Base-by-base conservation (phyloP, 2,797 vertebrate genomes). In the Gymnothorax javanicus region DNA sequence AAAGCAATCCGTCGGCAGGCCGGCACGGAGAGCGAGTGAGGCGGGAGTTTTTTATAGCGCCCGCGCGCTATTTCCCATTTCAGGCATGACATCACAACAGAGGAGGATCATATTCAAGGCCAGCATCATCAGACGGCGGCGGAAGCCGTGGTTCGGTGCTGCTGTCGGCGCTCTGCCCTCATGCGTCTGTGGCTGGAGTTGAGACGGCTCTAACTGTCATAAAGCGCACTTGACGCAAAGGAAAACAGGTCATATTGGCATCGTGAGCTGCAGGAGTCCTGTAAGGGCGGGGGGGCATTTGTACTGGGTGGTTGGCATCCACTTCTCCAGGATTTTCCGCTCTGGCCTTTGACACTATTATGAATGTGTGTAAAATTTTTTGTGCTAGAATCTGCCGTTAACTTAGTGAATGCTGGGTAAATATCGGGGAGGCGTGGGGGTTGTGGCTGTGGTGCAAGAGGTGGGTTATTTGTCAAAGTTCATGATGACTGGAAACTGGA, bases 21-120 rank as follows among this genome's bases (percentile, higher is more conserved):
- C 94, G 90, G 90, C 93, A 94, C 94, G 91, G 94, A 91, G 91
- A 79, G 69, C 7, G 57, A 59, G 58, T 9, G 58, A 59, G 58
- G 13, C 1, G 13, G 58, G 13, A 71, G 89, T 92, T 95, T 96
- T 95, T 96, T 94, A 94, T 95, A 95, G 94, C 94, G 90, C 91
- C 90, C 86, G 88, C 90, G 89, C 92, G 85, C 87, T 87, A 43
- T 91, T 91, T 86, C 88, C 86, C 87, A 91, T 95, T 93, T 93
- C 94, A 95, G 94, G 96, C 93, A 89, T 95, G 94, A 95, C 95
- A 95, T 95, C 94, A 96, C 94, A 95, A 92, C 93, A 95, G 93
- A 92, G 91, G 91, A 91, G 91, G 93, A 95, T 94, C 91, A 86
- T 90, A 93, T 95, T 93, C 93, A 93, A 89, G 85, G 56, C 33